These are phyloP conservation scores for Sminthopsis crassicaudata DNA, from an alignment of 2,113 vertebrate genomes.

Conservation along the genomic window DNA sequence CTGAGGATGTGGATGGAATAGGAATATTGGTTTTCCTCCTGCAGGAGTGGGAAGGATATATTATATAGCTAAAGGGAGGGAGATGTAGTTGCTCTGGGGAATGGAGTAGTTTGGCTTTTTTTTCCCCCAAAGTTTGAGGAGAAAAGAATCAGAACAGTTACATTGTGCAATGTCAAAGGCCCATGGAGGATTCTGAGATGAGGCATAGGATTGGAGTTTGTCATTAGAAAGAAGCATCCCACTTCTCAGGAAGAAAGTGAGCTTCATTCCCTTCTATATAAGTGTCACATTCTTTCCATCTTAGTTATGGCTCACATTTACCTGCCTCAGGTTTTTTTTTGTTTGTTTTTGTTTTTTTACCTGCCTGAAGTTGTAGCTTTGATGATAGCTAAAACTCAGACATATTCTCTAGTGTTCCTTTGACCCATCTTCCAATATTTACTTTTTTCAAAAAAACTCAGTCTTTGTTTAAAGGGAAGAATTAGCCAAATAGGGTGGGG, in stretches of 20 bases:
- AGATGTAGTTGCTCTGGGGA: not conserved
- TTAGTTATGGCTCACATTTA: not conserved
- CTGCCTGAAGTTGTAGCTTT: not conserved
- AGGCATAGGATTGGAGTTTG: not conserved
- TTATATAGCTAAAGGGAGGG: not conserved
- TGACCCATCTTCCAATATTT: not conserved
- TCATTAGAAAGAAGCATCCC: not conserved
- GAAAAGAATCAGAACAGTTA: not conserved
- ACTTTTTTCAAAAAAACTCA: not conserved
- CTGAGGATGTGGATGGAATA: not conserved
- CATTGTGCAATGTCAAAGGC: not conserved
- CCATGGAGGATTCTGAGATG: not conserved
- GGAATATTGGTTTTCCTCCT: not conserved
- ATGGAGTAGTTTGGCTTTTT: not conserved
- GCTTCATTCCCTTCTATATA: not conserved
- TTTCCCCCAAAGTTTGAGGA: not conserved
- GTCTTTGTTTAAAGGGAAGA: not conserved
- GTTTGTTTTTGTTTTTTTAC: not conserved
- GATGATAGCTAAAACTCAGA: not conserved
- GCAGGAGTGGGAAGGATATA: not conserved
- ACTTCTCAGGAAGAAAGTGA: not conserved
- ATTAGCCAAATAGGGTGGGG: not conserved
- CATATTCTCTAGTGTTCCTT: not conserved
- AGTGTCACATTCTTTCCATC: not conserved
- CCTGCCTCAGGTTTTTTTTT: not conserved